Percentiles rank a stretch among this genome's conserved stretches.
Conservation (phyloP, 2,797 vertebrate genomes). For the Sus cebifrons region DNA sequence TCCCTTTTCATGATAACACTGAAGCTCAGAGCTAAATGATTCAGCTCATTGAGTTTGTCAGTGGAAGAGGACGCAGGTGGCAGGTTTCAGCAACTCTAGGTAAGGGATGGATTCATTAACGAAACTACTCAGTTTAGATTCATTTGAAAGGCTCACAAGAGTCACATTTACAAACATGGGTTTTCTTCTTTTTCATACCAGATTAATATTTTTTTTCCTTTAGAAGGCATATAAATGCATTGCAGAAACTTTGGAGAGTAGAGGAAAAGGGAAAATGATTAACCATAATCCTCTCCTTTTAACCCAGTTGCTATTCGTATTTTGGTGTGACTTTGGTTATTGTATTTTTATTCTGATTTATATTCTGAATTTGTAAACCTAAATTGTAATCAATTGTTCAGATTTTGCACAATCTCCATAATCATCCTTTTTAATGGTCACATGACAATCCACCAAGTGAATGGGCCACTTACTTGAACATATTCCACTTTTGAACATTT, state of each 20-base stretch:
- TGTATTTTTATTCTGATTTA: conserved; percentile 5
- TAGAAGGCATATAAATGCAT: not conserved
- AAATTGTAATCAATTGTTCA: not conserved
- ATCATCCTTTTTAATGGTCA: not conserved
- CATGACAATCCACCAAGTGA: not conserved
- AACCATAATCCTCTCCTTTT: not conserved
- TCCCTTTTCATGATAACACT: not conserved
- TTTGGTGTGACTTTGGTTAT: not conserved
- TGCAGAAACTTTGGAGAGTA: not conserved
- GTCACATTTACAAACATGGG: not conserved
- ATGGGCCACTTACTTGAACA: not conserved
- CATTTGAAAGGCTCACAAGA: not conserved
- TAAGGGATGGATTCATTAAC: no score
- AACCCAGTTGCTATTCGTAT: not conserved
- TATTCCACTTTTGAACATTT: conserved; percentile 14
- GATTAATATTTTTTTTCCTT: not conserved
- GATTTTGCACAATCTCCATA: not conserved
- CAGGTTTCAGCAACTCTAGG: no score
- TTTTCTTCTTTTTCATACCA: not conserved
- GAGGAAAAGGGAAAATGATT: not conserved
- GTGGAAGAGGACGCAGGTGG: not conserved
- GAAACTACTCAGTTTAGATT: not conserved
- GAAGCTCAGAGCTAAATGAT: not conserved
- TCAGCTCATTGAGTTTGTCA: not conserved
- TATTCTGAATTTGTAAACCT: not conserved